Conservation (phyloP, 92 coral and sea anemone species). For the Porites divaricata region DNA sequence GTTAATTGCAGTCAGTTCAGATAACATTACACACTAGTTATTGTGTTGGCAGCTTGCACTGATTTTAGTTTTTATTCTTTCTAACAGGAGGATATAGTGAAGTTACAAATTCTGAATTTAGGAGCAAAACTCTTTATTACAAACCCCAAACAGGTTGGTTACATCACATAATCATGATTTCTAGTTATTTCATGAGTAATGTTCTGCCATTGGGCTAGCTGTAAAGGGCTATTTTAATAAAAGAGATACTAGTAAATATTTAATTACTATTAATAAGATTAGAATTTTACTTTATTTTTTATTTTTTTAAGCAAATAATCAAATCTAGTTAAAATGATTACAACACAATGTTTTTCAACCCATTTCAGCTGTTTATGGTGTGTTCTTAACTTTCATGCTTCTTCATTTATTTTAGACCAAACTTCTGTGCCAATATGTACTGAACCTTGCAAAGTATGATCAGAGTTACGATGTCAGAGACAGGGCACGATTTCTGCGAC, state of each 20-base stretch:
- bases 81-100: conserved; percentile 96
- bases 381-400: neutral
- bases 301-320: too few species aligned
- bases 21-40: neutral
- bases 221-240: too few species aligned
- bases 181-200: too few species aligned
- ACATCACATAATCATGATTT: neutral
- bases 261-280: too few species aligned
- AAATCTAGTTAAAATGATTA: too few species aligned
- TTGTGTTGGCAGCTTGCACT: too few species aligned
- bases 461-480: conserved; percentile 96
- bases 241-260: too few species aligned
- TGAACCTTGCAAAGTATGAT: conserved; percentile 96
- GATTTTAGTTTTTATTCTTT: neutral
- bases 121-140: conserved; percentile 87
- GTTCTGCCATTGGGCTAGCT: too few species aligned
- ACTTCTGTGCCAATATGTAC: conserved; percentile 89
- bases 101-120: conserved; percentile 90
- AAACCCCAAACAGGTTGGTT: conserved; percentile 93
- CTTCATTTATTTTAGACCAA: conserved; percentile 68
- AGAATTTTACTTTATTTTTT: too few species aligned
- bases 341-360: too few species aligned
- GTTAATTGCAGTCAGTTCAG: too few species aligned
- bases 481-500: conserved; percentile 93
- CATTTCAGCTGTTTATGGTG: neutral